Evolutionary conservation across 2,113 vertebrate genomes (phyloP).

Genomic region (Oncorhynchus nerka): DNA sequence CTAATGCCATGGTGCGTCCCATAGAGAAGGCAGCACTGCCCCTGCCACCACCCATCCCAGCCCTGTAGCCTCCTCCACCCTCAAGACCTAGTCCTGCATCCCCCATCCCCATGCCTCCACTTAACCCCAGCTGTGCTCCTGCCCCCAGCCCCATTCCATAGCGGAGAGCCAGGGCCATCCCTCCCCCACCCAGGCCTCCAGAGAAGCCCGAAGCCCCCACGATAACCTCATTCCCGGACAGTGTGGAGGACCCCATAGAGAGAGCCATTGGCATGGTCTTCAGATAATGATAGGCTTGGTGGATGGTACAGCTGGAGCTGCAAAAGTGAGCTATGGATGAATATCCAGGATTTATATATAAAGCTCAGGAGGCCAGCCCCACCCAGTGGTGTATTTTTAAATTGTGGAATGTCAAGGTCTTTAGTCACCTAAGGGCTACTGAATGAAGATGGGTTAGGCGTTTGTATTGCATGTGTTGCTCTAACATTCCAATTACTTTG

Average conservation of each 20-base stretch:
- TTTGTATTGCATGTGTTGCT: neutral
- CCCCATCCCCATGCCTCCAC: neutral
- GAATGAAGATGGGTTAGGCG: neutral
- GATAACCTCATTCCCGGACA: neutral
- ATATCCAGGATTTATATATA: neutral
- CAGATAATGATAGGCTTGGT: neutral
- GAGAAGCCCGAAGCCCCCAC: neutral
- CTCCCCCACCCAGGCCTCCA: constrained; percentile 11
- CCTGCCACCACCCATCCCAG: constrained; percentile 5
- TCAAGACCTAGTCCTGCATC: constrained; percentile 14
- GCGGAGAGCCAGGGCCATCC: neutral
- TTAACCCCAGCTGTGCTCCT: neutral
- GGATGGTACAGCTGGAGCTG: neutral
- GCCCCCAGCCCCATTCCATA: constrained; percentile 8
- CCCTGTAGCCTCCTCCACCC: neutral
- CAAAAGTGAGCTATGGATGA: neutral
- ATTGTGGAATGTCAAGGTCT: neutral
- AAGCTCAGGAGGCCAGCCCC: neutral
- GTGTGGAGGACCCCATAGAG: neutral
- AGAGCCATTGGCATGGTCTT: neutral
- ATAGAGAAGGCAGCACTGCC: constrained; percentile 53
- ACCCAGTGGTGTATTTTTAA: neutral
- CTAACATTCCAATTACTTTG: too few species aligned
- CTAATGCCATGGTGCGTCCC: constrained; percentile 41
- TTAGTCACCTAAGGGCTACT: constrained; percentile 3